Evolutionary conservation across 2,797 vertebrate species (phyloP).

Genomic region (Podargus strigoides): DNA sequence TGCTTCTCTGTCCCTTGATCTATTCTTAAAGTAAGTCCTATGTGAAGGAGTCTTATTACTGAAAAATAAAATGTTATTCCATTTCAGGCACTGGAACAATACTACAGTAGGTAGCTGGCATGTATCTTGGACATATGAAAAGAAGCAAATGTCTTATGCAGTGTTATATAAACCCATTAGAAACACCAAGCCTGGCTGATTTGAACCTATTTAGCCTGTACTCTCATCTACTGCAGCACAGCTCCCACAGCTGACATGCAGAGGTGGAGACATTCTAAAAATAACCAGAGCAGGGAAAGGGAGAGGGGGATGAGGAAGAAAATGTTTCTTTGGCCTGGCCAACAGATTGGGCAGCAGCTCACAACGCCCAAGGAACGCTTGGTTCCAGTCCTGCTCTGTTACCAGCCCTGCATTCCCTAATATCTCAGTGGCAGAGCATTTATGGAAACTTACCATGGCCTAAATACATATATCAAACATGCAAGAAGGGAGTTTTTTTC

Average conservation of each 20-base stretch:
- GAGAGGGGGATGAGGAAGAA: background rate
- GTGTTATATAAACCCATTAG: background rate
- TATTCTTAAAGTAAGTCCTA: background rate
- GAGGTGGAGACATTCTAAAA: constrained; percentile 32
- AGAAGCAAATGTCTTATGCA: background rate
- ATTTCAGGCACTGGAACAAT: background rate
- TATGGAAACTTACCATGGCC: background rate
- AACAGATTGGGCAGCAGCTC: background rate
- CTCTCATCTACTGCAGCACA: background rate
- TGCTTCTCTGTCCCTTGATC: background rate
- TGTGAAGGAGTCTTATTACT: background rate
- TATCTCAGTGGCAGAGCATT: background rate
- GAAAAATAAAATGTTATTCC: background rate
- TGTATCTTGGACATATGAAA: background rate
- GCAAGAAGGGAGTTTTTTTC: background rate
- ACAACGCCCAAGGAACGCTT: background rate
- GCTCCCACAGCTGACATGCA: background rate
- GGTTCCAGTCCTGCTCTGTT: background rate
- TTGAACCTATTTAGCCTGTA: background rate
- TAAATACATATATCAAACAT: background rate
- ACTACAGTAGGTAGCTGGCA: background rate
- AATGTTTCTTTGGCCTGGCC: background rate
- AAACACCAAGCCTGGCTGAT: background rate
- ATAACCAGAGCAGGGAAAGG: background rate
- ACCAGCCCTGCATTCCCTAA: background rate